Conservation (phyloP, 2,888 invertebrate genomes). For the Cataglyphis livida region DNA sequence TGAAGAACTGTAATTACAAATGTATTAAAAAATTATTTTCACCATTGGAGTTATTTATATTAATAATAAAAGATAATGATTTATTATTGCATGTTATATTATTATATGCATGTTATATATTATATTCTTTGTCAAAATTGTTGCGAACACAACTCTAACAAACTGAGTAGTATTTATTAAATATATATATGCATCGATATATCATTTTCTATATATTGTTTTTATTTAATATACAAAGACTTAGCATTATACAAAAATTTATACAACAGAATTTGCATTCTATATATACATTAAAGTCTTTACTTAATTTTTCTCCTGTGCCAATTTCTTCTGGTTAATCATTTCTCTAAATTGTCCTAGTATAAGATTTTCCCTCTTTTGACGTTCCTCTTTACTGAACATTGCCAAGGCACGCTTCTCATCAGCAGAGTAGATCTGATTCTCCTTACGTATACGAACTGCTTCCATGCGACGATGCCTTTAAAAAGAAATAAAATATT, state of each 20-base stretch:
- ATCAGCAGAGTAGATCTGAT: constrained; percentile 99
- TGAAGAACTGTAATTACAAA: constrained; percentile 2
- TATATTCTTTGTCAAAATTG: neutral
- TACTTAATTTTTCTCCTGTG: constrained; percentile 87
- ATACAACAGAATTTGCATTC: neutral
- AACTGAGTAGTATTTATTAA: neutral
- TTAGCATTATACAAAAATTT: constrained; percentile 6
- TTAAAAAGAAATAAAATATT: constrained; percentile 45
- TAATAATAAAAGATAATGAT: constrained; percentile 9
- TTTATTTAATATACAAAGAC: neutral
- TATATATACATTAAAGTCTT: constrained; percentile 52
- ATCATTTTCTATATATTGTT: constrained; percentile 43
- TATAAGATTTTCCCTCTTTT: constrained; percentile 98
- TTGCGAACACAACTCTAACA: neutral
- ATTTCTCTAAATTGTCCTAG: constrained; percentile 97
- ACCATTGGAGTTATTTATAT: neutral
- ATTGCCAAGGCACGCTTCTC: constrained; percentile 99
- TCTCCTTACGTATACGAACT: constrained; percentile 99
- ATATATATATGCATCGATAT: constrained; percentile 13
- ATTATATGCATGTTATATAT: neutral
- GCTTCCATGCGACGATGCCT: constrained; percentile 99
- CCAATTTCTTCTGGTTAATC: constrained; percentile 90
- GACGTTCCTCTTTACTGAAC: constrained; percentile 99
- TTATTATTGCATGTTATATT: neutral
- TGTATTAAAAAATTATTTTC: neutral